Evolutionary conservation across 2,113 vertebrate genomes (phyloP), one percentile per base, ranked within the genome.

Genomic region (Pogona vitticeps): DNA sequence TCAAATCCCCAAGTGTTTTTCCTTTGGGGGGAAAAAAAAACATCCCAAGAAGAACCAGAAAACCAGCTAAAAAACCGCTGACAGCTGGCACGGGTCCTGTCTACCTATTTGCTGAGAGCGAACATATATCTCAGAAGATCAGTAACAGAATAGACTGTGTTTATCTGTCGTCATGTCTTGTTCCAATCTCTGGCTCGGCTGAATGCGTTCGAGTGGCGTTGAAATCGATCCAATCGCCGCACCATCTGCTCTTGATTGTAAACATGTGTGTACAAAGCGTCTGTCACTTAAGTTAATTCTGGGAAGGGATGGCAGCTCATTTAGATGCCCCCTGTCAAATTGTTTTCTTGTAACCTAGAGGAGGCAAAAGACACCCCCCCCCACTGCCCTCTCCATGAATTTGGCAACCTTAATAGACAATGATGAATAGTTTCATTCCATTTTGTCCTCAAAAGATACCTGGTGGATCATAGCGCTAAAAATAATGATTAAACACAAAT

Each of bases 231-330:
- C 91, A 82, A 18, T 0, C 0, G 85, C 83, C 9, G 63, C 59
- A 0, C 95, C 95, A 93, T 94, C 96, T 96, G 96, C 94, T 93
- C 88, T 23, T 7, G 1, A 58, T 93, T 90, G 91, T 87, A 87
- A 94, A 95, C 95, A 82, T n/a, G 94, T 84, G 95, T 95, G 88
- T 76, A 94, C 94, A 94, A 91, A 96, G 88, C 8, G 80, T 94
- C 86, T 85, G 95, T 93, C 96, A 94, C 95, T 95, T 75, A 89
- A 88, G 93, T 91, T 94, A 76, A 82, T 91, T 82, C 88, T 21
- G 38, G 23, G 40, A 63, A 68, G 28, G 0, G 15, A 58, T 76
- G 89, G 86, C 79, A 18, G 6, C 46, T 0, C 7, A 2, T 83
- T 90, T 67, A 33, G 31, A 52, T 87, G 40, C 40, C 79, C 59